A percentile compares a stretch with the other conserved stretches of the same genome.
These are phyloP conservation scores for Fragum sueziense DNA, from an alignment of 2,888 invertebrate species.

Conservation along the genomic window DNA sequence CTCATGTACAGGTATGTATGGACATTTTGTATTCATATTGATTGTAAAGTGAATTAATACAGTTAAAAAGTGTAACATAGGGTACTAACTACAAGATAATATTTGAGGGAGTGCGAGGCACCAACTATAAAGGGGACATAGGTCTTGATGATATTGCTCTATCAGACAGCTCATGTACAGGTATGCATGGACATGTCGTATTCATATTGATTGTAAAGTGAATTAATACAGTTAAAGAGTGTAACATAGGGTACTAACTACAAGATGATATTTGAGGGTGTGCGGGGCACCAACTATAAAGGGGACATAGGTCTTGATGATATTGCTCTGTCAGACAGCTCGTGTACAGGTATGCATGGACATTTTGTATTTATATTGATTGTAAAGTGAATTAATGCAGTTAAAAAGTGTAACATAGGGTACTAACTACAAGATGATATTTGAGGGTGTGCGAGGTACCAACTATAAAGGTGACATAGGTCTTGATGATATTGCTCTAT, in stretches of 20 bases:
- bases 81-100: slow-evolving; percentile 65
- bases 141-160: slow-evolving; percentile 75
- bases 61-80: no score
- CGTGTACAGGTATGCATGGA: slow-evolving; percentile 63
- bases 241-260: slow-evolving; percentile 43
- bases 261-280: slow-evolving; percentile 77
- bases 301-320: slow-evolving; percentile 78
- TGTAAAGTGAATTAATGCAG: no score
- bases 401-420: no score
- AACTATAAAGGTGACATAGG: slow-evolving; percentile 74
- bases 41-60: no score
- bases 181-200: no score
- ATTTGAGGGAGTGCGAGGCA: slow-evolving; percentile 75
- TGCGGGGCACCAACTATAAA: slow-evolving; percentile 66
- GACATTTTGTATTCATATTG: no score
- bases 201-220: no score
- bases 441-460: slow-evolving; percentile 74
- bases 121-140: slow-evolving; percentile 72
- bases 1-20: slow-evolving; percentile 61
- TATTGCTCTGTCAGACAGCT: slow-evolving; percentile 64
- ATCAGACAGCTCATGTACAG: slow-evolving; percentile 64
- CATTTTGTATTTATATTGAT: no score
- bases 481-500: slow-evolving; percentile 72
- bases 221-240: no score
- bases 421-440: slow-evolving; percentile 68